Evolutionary conservation across 2,113 vertebrate species (phyloP), one percentile per base, ranked within the genome.

Genomic region (Coreoperca whiteheadi): DNA sequence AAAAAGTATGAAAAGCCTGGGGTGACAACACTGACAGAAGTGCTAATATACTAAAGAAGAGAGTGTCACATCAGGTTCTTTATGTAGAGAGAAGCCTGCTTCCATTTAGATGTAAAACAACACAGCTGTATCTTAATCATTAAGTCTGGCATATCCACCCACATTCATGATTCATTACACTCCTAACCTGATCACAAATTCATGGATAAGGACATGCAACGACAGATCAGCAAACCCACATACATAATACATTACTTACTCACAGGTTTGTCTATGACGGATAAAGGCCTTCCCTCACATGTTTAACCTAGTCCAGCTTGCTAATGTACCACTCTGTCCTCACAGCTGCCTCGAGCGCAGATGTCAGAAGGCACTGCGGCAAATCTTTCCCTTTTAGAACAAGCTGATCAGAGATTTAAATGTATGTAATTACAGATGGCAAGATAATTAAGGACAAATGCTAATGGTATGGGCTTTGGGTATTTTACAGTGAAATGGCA

Each of bases 391-490:
- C 46, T 82, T 80, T 84, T 79, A 74, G 67, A 88, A 56, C 0
- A 2, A 75, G 70, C 77, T 89, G 77, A 92, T 91, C 75, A 88
- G 64, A 90, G 77, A 87, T 87, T 75, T 82, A 84, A 88, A 93
- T 90, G 78, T 91, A 87, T 79, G 82, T 69, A 89, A 91, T 92
- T 90, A 90, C 82, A 92, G 72, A 77, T 57, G 56, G 72, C 71
- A 32, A 61, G 74, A 85, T 85, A 92, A 91, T 88, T 82, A 89
- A 86, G 71, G 81, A 86, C 71, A 79, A 86, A 90, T 76, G 74
- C 43, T 82, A 77, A 91, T 92, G 71, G 84, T 87, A 91, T 92
- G 71, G 84, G 85, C 77, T 83, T 63, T 51, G 48, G 67, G 83
- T 60, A 87, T 88, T 87, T 88, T 85, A 73, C 39, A 69, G 43